Evolutionary conservation across 2,888 invertebrate species (phyloP), one percentile per base, ranked within the genome.

Genomic region (Lasioglossum figueresi): DNA sequence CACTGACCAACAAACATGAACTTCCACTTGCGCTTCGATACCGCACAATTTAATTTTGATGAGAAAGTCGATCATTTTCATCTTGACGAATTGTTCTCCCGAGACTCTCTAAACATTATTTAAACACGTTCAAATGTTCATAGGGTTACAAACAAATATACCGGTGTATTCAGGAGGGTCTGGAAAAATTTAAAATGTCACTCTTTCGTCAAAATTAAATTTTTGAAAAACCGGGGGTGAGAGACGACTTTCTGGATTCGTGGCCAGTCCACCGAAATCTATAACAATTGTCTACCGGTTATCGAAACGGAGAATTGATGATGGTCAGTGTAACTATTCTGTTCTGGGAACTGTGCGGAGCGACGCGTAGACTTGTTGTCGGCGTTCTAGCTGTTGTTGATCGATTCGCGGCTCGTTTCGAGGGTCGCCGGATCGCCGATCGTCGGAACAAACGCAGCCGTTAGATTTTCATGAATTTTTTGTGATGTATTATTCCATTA

Each of bases 401-500:
- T 63, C 31, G 27, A 34, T 19, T 66, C 66, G 63, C 63, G 31
- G 16, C 31, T 63, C 5, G 27, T 31, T 16, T 31, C 31, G 63
- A 31, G 12, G 31, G 27, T 59, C 59, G 59, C 56, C 23, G 56
- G n/a, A 56, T 23, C n/a, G 56, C 56, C 56, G 56, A 27, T 59
- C 56, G 27, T 63, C 66, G 8, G 66, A 34, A 34, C 43, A 66
- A 31, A 74, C 80, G 70, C 43, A 63, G 70, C n/a, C 19, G 81
- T 72, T 74, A 76, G 59, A 84, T 82, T 84, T 48, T 79, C 76
- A 68, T 59, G 52, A 84, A 68, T n/a, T 82, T 84, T 52, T 85
- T 76, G 74, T 76, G 80, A 85, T 85, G 80, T 86, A 84, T 82
- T 84, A 79, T 84, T 83, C 80, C 16, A 80, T 83, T 83, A 84